Evolutionary conservation across 2,888 invertebrate genomes (phyloP).

Genomic region (Seladonia tumulorum): DNA sequence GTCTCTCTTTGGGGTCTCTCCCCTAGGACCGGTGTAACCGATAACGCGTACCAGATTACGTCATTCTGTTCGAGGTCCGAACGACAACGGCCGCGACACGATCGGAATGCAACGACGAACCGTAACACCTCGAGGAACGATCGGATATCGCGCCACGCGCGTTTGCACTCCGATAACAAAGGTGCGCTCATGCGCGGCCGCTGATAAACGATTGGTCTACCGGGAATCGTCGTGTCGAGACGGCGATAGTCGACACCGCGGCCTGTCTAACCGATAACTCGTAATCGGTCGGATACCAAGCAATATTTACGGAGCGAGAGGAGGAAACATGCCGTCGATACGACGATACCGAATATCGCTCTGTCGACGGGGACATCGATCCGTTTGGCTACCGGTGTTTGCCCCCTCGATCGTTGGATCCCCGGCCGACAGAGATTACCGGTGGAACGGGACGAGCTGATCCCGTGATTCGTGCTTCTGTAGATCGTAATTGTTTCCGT

Average conservation of each 20-base stretch:
- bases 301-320: constrained; percentile 49
- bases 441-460: not conserved
- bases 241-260: constrained; percentile 61
- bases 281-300: constrained; percentile 48
- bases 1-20: not conserved
- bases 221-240: constrained; percentile 62
- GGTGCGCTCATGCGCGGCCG: constrained; percentile 56
- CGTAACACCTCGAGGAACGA: constrained; percentile 57
- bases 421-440: constrained; percentile 35
- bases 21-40: constrained; percentile 6
- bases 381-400: constrained; percentile 42
- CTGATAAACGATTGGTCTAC: constrained; percentile 67
- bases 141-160: constrained; percentile 65
- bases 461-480: not conserved
- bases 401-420: constrained; percentile 20
- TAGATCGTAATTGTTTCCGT: not conserved
- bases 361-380: constrained; percentile 37
- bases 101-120: constrained; percentile 44
- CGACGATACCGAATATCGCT: constrained; percentile 33
- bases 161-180: constrained; percentile 67
- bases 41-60: constrained; percentile 39
- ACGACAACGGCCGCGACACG: constrained; percentile 10
- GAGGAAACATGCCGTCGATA: not conserved
- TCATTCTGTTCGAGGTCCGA: constrained; percentile 5
- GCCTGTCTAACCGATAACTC: constrained; percentile 61